A percentile compares a stretch with the other conserved stretches of the same genome.
phyloP scores from a whole-genome alignment of 2,888 invertebrate genomes.

The Tortrix viridana region DNA sequence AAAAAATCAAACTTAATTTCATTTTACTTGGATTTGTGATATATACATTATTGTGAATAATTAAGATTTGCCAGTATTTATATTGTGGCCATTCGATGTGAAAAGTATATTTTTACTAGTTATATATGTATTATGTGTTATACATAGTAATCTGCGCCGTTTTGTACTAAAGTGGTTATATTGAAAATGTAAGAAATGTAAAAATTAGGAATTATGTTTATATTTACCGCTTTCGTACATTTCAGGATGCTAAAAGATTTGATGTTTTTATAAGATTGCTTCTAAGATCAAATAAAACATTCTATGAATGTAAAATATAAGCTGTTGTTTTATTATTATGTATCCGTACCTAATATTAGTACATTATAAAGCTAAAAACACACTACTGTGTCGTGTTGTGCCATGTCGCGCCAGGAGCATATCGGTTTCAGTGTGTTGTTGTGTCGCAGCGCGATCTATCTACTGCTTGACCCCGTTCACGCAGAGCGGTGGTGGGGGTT shows the following conservation, averaged over 20 bases:
- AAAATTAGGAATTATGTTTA: conserved; percentile 22
- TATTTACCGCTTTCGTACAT: conserved; percentile 40
- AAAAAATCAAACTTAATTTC: conserved; percentile 22
- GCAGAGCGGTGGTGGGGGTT: too few species aligned
- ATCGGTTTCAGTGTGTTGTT: too few species aligned
- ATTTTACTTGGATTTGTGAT: conserved; percentile 72
- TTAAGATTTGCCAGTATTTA: conserved; percentile 59
- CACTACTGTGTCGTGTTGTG: too few species aligned
- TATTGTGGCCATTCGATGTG: conserved; percentile 73
- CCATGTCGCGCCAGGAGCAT: too few species aligned
- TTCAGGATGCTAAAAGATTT: conserved; percentile 44
- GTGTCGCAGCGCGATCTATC: too few species aligned
- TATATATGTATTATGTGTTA: conserved; percentile 31
- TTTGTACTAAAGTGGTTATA: conserved; percentile 31
- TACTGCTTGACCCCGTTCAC: too few species aligned
- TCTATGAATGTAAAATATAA: conserved; percentile 71
- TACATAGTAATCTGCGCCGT: conserved; percentile 16
- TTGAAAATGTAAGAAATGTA: conserved; percentile 25
- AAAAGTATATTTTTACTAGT: conserved; percentile 41
- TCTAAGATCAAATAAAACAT: conserved; percentile 73
- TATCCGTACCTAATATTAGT: too few species aligned
- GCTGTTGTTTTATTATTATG: conserved; percentile 60
- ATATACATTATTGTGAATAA: conserved; percentile 70
- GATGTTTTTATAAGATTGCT: conserved; percentile 69
- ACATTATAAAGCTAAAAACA: too few species aligned